Evolutionary conservation across 1,140 invertebrate species (phyloP), one percentile per base, ranked within the genome.

Genomic region (Aporrectodea caliginosa): DNA sequence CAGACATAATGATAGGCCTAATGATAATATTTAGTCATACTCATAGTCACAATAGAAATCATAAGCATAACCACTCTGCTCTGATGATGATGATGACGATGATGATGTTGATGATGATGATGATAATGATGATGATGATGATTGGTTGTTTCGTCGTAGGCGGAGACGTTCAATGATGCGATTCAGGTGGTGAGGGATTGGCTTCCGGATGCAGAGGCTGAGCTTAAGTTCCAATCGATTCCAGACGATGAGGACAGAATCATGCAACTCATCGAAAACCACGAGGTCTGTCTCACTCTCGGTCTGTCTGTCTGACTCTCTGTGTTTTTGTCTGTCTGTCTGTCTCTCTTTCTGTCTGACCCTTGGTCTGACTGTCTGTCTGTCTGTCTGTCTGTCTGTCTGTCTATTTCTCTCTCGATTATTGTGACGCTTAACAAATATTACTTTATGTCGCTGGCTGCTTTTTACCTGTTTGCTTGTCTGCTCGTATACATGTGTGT

Each of bases 121-220:
- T 58, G 73, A 78, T 73, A 14, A 2, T 75, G 58, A 27, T 14
- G 43, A 29, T 34, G 43, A 58, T 58, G 43, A 6, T 58, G 43
- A 58, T 58, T 58, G 6, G 43, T 12, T 58, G 43, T 58, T 6
- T n/a, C n/a, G n/a, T n/a, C 32, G 29, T 82, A 91, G 91, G 97
- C 97, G 72, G 96, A 98, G 88, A 92, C 93, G 84, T 91, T 99
- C 70, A 96, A 99, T 88, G 96, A 96, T 84, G 92, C 93, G 0
- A 95, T 99, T 30, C 95, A 98, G 86, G 93, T 96, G 88, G 90
- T 99, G 0, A 90, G 98, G 16, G 96, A 98, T 86, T 99, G 97
- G 95, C 88, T 99, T 1, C 95, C 87, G 16, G 85, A 88, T 32
- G 87, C 95, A 35, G 95, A 98, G 88, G 94, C 95, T 0, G 96